Conservation (phyloP, 2,113 vertebrate genomes). For the Daphoenositta chrysoptera region DNA sequence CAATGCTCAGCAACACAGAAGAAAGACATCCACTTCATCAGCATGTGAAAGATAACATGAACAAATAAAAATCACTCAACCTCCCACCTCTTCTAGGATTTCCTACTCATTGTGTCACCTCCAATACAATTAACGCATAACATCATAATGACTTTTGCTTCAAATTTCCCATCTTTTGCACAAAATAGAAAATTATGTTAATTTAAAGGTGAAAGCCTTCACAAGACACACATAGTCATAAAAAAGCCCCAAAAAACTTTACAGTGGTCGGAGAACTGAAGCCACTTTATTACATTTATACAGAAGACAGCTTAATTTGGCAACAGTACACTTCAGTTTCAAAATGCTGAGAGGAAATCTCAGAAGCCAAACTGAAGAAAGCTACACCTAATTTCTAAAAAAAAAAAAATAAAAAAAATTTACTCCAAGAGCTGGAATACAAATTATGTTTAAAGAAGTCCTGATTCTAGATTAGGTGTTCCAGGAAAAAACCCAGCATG, state of each 20-base stretch:
- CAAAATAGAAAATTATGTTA: neutral
- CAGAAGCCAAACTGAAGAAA: neutral
- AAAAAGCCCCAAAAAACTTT: neutral
- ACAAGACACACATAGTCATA: neutral
- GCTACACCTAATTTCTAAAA: neutral
- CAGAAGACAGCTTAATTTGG: neutral
- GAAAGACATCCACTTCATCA: neutral
- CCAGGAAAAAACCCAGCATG: neutral
- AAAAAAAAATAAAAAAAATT: neutral
- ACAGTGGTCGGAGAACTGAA: neutral
- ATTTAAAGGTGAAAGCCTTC: neutral
- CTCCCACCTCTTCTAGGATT: neutral
- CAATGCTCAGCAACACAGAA: neutral
- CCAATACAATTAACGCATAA: neutral
- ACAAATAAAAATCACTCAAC: neutral
- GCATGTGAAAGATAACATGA: neutral
- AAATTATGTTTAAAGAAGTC: neutral
- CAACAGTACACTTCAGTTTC: neutral
- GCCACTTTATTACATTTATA: neutral
- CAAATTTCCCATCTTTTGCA: neutral
- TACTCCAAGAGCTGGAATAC: neutral
- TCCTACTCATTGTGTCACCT: neutral
- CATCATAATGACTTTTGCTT: neutral
- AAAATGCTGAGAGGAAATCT: conserved; percentile 19
- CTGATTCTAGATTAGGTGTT: neutral